These are phyloP conservation scores for Asteroscopus sphinx DNA, from an alignment of 2,888 invertebrate species.

Conservation along the genomic window DNA sequence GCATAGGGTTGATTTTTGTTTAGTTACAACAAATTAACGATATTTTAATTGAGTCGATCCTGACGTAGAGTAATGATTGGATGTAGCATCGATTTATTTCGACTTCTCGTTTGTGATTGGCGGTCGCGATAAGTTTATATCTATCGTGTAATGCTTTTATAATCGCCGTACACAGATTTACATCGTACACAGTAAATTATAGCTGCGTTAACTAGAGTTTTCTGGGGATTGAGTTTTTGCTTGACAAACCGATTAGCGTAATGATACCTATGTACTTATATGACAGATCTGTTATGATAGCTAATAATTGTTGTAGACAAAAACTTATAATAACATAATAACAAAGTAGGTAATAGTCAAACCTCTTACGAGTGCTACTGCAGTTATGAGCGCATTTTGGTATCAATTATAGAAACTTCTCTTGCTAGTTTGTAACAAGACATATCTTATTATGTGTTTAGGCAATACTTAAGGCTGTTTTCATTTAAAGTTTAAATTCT, in stretches of 20 bases:
- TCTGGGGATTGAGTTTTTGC: slow-evolving; percentile 31
- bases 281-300: slow-evolving; percentile 32
- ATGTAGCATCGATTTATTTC: slow-evolving; percentile 89
- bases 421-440: too few species aligned
- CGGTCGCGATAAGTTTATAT: slow-evolving; percentile 87
- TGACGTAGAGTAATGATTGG: slow-evolving; percentile 90
- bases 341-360: slow-evolving; percentile 5
- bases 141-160: slow-evolving; percentile 87
- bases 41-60: slow-evolving; percentile 90
- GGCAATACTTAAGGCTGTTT: too few species aligned
- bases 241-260: slow-evolving; percentile 25
- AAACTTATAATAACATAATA: slow-evolving; percentile 25
- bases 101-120: slow-evolving; percentile 89
- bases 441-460: too few species aligned
- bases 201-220: slow-evolving; percentile 34
- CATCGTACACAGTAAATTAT: slow-evolving; percentile 65
- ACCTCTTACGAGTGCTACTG: slow-evolving; percentile 4
- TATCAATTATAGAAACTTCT: not conserved
- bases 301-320: slow-evolving; percentile 12
- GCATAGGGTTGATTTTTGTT: slow-evolving; percentile 76
- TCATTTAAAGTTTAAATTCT: too few species aligned
- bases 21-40: slow-evolving; percentile 82
- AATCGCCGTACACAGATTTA: slow-evolving; percentile 79
- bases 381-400: slow-evolving; percentile 7
- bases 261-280: slow-evolving; percentile 20